Evolutionary conservation across 2,888 invertebrate species (phyloP).

Genomic region (Argyresthia goedartella): DNA sequence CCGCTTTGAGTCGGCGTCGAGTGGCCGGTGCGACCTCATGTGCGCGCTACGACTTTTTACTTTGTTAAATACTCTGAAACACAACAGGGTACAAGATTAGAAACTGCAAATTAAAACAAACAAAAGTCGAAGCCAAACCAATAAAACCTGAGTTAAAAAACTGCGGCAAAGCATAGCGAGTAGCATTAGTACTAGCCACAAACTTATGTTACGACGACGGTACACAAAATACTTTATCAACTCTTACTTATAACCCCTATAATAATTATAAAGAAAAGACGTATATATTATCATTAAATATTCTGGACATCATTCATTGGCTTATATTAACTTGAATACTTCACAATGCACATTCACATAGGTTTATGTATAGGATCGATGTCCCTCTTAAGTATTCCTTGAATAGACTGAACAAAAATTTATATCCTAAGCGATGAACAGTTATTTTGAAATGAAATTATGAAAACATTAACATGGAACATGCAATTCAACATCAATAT

Average conservation of each 20-base stretch:
- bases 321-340: conserved; percentile 26
- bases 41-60: conserved; percentile 99
- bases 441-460: conserved; percentile 22
- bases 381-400: not conserved
- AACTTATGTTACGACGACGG: conserved; percentile 43
- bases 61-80: conserved; percentile 94
- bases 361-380: conserved; percentile 22
- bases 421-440: conserved; percentile 18
- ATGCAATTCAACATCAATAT: conserved; percentile 41
- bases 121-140: conserved; percentile 25
- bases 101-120: conserved; percentile 45
- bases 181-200: conserved; percentile 39
- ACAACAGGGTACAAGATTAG: conserved; percentile 61
- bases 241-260: conserved; percentile 28
- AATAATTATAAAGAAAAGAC: conserved; percentile 36
- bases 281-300: conserved; percentile 24
- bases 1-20: conserved; percentile 84
- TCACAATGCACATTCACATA: conserved; percentile 46
- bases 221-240: conserved; percentile 35
- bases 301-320: conserved; percentile 44
- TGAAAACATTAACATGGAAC: conserved; percentile 38
- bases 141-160: conserved; percentile 17
- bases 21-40: conserved; percentile 98
- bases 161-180: conserved; percentile 39
- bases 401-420: conserved; percentile 5